phyloP scores from a whole-genome alignment of 2,113 vertebrate genomes.

The Cryptomyrus ogoouensis region DNA sequence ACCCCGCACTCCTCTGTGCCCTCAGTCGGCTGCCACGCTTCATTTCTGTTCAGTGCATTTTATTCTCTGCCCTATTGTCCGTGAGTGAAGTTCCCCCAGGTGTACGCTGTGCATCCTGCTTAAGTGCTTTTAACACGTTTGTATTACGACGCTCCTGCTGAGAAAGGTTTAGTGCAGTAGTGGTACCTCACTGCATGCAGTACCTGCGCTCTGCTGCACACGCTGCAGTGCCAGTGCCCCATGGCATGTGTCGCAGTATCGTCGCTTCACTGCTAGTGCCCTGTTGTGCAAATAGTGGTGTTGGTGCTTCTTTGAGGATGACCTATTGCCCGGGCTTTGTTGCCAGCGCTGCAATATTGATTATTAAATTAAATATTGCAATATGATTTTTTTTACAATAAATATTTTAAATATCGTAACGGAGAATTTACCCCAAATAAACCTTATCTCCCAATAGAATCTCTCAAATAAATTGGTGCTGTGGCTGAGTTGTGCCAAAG shows the following conservation, averaged over 20 bases:
- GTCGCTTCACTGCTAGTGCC: background rate
- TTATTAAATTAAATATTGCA: background rate
- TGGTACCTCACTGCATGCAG: background rate
- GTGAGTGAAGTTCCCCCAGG: background rate
- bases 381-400: background rate
- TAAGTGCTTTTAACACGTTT: background rate
- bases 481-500: background rate
- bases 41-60: background rate
- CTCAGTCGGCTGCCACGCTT: background rate
- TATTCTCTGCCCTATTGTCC: background rate
- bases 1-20: background rate
- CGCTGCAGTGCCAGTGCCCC: background rate
- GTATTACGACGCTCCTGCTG: background rate
- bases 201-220: background rate
- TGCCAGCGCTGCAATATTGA: background rate
- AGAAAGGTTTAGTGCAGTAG: background rate
- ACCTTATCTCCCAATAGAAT: background rate
- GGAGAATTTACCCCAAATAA: background rate
- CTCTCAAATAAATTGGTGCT: background rate
- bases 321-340: background rate
- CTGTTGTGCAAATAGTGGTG: background rate
- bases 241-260: background rate
- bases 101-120: background rate
- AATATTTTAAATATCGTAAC: background rate
- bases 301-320: background rate